These are phyloP conservation scores for Eristalinus sepulchralis DNA, from an alignment of 2,888 invertebrate species.

Conservation along the genomic window DNA sequence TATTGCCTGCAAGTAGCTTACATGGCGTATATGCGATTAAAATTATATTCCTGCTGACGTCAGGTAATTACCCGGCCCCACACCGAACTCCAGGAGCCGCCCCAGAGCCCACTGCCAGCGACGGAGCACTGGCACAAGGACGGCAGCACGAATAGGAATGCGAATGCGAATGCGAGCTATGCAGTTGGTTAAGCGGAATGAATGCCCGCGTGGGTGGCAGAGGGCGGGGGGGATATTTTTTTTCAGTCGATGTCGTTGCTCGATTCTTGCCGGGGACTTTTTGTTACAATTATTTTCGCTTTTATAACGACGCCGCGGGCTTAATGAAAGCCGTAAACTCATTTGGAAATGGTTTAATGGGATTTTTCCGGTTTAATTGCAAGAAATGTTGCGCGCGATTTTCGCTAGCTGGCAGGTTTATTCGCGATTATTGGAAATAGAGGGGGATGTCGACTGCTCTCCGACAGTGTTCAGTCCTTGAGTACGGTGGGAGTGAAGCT, in stretches of 20 bases:
- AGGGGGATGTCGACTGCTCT: not conserved
- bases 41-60: constrained; percentile 69
- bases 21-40: constrained; percentile 66
- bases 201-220: constrained; percentile 57
- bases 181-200: constrained; percentile 60
- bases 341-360: constrained; percentile 66
- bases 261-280: constrained; percentile 29
- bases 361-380: constrained; percentile 58
- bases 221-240: not conserved
- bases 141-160: constrained; percentile 3
- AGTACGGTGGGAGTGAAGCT: not conserved
- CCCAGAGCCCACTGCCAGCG: not conserved
- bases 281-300: constrained; percentile 63
- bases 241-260: not conserved
- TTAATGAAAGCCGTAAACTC: constrained; percentile 67
- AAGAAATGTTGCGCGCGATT: constrained; percentile 30
- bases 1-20: constrained; percentile 61
- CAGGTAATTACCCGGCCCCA: constrained; percentile 60
- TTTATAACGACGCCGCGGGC: constrained; percentile 40
- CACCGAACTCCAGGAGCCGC: not conserved
- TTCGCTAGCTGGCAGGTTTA: constrained; percentile 4
- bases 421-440: not conserved
- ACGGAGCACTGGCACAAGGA: not conserved
- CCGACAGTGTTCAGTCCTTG: not conserved
- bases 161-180: constrained; percentile 23